Percentiles rank a stretch among this genome's conserved stretches.
These are phyloP conservation scores for Plectropomus leopardus DNA, from an alignment of 2,113 vertebrate genomes.

Conservation along the genomic window DNA sequence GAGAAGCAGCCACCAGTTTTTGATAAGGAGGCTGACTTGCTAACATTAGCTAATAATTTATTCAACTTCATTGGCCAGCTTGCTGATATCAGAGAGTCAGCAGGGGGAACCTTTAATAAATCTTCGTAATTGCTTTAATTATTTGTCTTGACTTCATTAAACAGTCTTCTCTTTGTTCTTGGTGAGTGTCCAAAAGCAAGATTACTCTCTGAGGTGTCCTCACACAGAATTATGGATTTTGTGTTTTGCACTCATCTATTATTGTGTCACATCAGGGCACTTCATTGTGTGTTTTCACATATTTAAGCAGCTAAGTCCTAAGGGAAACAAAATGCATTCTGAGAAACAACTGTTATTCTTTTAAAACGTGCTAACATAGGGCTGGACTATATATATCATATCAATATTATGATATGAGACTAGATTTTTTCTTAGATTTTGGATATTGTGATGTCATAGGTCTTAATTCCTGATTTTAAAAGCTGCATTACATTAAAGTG, in stretches of 20 bases:
- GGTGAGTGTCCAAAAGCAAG: not conserved
- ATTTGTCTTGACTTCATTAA: not conserved
- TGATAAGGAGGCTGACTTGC: not conserved
- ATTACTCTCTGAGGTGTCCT: not conserved
- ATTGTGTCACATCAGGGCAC: not conserved
- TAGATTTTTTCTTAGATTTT: too few relatives aligned
- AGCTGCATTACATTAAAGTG: too few relatives aligned
- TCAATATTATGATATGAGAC: too few relatives aligned
- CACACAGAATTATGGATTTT: not conserved
- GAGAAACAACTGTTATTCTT: not conserved
- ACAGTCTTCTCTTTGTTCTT: not conserved
- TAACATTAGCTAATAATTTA: not conserved
- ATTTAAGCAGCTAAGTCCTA: not conserved
- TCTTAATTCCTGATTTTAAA: too few relatives aligned
- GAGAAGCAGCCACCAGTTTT: too few relatives aligned
- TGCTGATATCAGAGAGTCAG: not conserved
- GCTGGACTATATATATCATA: too few relatives aligned
- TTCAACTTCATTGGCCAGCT: not conserved
- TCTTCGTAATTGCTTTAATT: not conserved
- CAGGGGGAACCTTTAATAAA: not conserved
- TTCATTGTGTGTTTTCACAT: not conserved
- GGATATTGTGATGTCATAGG: too few relatives aligned
- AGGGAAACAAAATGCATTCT: not conserved
- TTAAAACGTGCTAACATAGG: not conserved
- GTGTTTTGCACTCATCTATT: not conserved